Conservation (phyloP, 2,888 invertebrate species). For the Selenia dentaria region DNA sequence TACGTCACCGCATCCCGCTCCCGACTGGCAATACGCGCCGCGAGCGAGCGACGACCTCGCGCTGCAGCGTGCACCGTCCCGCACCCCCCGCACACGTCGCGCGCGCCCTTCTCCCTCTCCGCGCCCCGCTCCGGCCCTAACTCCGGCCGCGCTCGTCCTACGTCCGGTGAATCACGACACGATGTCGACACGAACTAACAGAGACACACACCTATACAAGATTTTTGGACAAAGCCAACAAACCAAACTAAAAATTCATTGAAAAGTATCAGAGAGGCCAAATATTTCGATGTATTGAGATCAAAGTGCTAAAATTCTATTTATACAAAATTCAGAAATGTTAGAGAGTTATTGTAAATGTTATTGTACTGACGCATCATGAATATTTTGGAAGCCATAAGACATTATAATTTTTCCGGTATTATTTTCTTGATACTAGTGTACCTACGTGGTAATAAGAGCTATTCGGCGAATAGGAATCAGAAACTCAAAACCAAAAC, state of each 20-base stretch:
- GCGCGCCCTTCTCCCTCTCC: constrained; percentile 47
- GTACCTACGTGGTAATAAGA: too few species aligned
- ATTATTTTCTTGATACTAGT: too few species aligned
- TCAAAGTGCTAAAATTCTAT: too few species aligned
- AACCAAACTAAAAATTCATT: too few species aligned
- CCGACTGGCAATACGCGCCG: constrained; percentile 73
- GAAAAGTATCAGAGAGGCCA: too few species aligned
- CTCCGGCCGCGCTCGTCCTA: constrained; percentile 42
- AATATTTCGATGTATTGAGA: too few species aligned
- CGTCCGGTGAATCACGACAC: constrained; percentile 66
- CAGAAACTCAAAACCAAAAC: too few species aligned
- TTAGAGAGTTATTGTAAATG: too few species aligned
- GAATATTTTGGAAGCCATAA: constrained; percentile 13
- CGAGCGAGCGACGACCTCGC: constrained; percentile 82
- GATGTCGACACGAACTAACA: constrained; percentile 9
- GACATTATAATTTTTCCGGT: too few species aligned
- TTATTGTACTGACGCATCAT: constrained; percentile 26
- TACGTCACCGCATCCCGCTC: constrained; percentile 85
- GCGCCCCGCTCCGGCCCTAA: constrained; percentile 46
- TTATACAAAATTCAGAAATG: too few species aligned
- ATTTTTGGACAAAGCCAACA: too few species aligned
- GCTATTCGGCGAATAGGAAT: too few species aligned
- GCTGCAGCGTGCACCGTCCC: constrained; percentile 79
- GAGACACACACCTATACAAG: not conserved
- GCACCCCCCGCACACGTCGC: constrained; percentile 57